Evolutionary conservation across 2,113 vertebrate genomes (phyloP), one percentile per base, ranked within the genome.

Genomic region (Hippocampus abdominalis): DNA sequence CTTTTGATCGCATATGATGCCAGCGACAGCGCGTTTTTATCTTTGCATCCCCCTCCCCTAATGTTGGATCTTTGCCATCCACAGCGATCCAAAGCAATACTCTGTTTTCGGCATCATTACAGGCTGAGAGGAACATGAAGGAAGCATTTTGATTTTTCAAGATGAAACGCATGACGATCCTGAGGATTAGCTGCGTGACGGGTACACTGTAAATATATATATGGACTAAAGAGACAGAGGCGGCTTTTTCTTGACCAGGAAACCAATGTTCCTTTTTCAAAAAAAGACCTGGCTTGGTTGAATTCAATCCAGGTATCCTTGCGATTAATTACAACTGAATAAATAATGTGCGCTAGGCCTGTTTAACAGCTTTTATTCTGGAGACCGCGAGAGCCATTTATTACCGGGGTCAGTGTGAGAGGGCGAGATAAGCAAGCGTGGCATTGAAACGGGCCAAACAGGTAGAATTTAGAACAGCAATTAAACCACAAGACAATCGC

Each of bases 291-390:
- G 29, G 73, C 61, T 73, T 80, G 77, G 72, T 78, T 91, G 83
- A 89, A 91, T 90, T 89, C 89, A 90, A 82, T 87, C 81, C 84
- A 91, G 83, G 88, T 90, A 85, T 87, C 85, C 84, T 91, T 90
- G 62, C 80, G 90, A 84, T 91, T 91, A 91, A 91, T 90, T 91
- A 91, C 78, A 86, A 78, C 74, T 91, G 91, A 91, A 92, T 93
- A 92, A 92, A 91, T 92, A 90, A 92, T 91, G 88, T 64, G 80
- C 70, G 82, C 79, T 73, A 68, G 88, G 76, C 80, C 86, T 86
- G 86, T 90, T 92, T 88, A 84, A 59, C 80, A 81, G 80, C 79
- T 88, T 91, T 92, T 89, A 90, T 91, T 91, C 87, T 87, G 77
- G 66, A 89, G 84, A 89, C 86, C 89, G 23, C 90, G 87, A 90